These are phyloP conservation scores for Aurelia coerulea DNA, from an alignment of 30 jellyfish, hydroid and myxozoan species.

Conservation along the genomic window DNA sequence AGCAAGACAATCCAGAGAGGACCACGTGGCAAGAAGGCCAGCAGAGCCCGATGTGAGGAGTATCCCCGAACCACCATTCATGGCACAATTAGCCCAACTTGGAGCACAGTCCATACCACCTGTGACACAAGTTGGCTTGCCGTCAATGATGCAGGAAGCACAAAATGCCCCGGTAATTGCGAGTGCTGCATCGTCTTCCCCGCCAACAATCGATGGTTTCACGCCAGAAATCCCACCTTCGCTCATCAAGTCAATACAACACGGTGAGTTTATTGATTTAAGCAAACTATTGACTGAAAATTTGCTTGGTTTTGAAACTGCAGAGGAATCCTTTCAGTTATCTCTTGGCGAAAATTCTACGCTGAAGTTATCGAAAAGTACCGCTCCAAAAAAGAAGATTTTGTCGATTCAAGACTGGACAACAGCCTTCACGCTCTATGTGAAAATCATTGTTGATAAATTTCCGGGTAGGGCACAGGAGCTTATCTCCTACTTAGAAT, in stretches of 20 bases:
- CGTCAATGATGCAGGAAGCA: too few species aligned
- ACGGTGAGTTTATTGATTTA: too few species aligned
- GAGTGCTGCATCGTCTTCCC: too few species aligned
- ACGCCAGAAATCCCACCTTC: constrained; percentile 20
- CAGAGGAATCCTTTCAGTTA: background rate
- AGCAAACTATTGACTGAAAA: background rate
- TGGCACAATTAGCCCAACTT: too few species aligned
- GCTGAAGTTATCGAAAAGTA: background rate
- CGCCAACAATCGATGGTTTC: background rate
- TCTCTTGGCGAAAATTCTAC: background rate
- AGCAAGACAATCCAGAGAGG: too few species aligned
- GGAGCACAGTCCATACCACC: too few species aligned
- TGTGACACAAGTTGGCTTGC: too few species aligned
- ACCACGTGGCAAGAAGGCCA: too few species aligned
- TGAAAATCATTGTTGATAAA: background rate
- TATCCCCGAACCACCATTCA: too few species aligned
- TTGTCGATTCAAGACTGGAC: constrained; percentile 3
- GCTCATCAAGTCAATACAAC: too few species aligned
- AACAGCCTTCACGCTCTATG: constrained; percentile 9
- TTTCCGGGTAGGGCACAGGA: constrained; percentile 10
- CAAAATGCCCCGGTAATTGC: too few species aligned
- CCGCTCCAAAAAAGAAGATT: constrained; percentile 3
- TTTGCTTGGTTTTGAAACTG: constrained; percentile 2
- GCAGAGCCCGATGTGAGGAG: too few species aligned
- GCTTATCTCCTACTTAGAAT: constrained; percentile 1